Evolutionary conservation across 1,140 invertebrate genomes (phyloP), one percentile per base, ranked within the genome.

Genomic region (Lordiphosa collinella): DNA sequence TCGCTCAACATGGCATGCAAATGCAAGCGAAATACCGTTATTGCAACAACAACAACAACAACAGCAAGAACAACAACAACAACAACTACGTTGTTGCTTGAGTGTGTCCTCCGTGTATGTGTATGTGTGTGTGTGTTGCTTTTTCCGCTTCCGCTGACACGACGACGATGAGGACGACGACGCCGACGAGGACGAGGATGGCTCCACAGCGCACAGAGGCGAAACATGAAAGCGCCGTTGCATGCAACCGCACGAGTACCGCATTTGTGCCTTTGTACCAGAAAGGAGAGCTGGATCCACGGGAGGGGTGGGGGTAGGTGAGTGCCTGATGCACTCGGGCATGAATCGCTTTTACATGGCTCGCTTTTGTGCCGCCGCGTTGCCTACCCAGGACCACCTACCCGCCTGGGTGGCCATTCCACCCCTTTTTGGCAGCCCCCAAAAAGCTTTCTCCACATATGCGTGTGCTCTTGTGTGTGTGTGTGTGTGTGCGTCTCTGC

Each of bases 101-200:
- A 67, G 53, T 52, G 52, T 57, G 50, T 46, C 40, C 13, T 22
- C 4, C 6, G 18, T 5, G 18, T 22, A 22, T 49, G 31, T 56
- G 56, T 49, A 5, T 18, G 18, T 66, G 41, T 46, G 50, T 75
- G 79, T 85, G 67, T 67, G 75, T 80, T 69, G 71, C 72, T 69
- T 82, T 65, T 86, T 86, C 80, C 80, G 71, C 74, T 86, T 85
- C 80, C 80, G 80, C 61, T 85, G 80, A 80, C 80, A 86, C 79
- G 80, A 75, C 63, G 70, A 63, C 65, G 56, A 86, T 75, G 80
- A 75, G 60, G 70, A 63, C 65, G 56, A 37, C 62, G 50, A 57
- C 62, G 38, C 40, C 50, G 41, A 32, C 43, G 11, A 40, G 6
- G 36, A 9, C 37, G 32, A 36, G 18, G 34, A 50, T 37, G 48